Evolutionary conservation across 37 sponge, comb jelly and placozoan genomes (phyloP).

Genomic region (Aphrocallistes beatrix): DNA sequence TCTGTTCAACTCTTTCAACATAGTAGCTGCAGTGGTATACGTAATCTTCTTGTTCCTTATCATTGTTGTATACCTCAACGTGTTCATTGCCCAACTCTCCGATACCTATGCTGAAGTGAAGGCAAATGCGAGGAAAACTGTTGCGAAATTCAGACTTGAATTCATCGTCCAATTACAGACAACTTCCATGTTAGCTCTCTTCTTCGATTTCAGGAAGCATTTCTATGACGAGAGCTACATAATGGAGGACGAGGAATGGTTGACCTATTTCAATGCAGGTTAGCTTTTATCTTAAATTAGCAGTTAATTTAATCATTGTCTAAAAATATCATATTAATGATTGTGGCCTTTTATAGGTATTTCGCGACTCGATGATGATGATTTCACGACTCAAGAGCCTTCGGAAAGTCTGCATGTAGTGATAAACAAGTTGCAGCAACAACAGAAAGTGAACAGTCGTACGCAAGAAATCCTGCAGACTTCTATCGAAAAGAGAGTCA

Average conservation of each 20-base stretch:
- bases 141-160: not conserved
- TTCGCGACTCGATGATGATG: not conserved
- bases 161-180: not conserved
- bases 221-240: not conserved
- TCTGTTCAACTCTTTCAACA: not conserved
- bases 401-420: not conserved
- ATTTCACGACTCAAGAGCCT: not conserved
- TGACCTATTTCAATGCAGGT: conserved; percentile 1
- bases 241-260: conserved; percentile 19
- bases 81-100: conserved; percentile 16
- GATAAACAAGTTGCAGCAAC: not conserved
- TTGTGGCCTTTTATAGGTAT: not conserved
- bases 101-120: conserved; percentile 16
- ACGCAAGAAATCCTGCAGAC: not conserved
- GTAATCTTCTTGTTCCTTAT: not conserved
- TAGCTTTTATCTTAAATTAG: not conserved
- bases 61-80: conserved; percentile 7
- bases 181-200: not conserved
- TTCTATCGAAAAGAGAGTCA: not conserved
- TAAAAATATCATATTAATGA: not conserved
- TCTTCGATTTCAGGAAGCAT: not conserved
- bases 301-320: not conserved
- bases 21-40: not conserved
- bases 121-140: conserved; percentile 11
- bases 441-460: conserved; percentile 10